phyloP scores from a whole-genome alignment of 2,113 vertebrate genomes.

The Oryzias javanicus region DNA sequence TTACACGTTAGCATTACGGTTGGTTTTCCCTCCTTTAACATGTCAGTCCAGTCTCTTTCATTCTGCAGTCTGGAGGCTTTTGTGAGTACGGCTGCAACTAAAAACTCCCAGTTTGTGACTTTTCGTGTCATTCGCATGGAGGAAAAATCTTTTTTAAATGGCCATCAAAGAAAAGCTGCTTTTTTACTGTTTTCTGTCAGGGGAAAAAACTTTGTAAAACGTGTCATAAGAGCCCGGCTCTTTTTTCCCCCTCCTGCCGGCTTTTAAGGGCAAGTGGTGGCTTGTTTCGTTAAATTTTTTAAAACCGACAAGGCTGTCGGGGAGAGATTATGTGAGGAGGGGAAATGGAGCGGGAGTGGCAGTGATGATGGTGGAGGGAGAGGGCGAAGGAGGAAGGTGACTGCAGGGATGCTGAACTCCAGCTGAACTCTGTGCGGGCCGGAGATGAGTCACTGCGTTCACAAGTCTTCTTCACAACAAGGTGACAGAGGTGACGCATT shows the following conservation, averaged over 20 bases:
- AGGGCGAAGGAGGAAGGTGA: slow-evolving; percentile 11
- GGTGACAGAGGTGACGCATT: background rate
- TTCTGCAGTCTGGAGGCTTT: too few relatives aligned
- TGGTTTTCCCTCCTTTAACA: too few relatives aligned
- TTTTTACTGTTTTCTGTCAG: background rate
- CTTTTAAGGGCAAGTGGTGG: slow-evolving; percentile 54
- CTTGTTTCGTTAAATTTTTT: slow-evolving; percentile 64
- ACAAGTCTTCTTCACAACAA: background rate
- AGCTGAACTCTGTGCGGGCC: slow-evolving; percentile 37
- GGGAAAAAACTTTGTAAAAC: background rate
- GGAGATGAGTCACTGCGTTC: slow-evolving; percentile 1
- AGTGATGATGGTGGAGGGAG: slow-evolving; percentile 10
- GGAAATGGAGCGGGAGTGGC: slow-evolving; percentile 20
- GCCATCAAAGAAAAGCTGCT: too few relatives aligned
- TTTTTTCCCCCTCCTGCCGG: background rate
- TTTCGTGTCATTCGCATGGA: too few relatives aligned
- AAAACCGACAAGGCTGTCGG: slow-evolving; percentile 29
- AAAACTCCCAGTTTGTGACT: too few relatives aligned
- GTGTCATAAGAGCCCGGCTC: slow-evolving; percentile 3
- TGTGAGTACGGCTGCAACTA: too few relatives aligned
- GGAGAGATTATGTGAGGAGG: slow-evolving; percentile 28
- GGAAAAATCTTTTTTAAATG: too few relatives aligned
- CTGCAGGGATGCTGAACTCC: slow-evolving; percentile 47
- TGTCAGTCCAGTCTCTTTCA: too few relatives aligned
- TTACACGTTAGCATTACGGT: too few relatives aligned